phyloP scores from a whole-genome alignment of 2,888 invertebrate genomes.

The Aporophyla lueneburgensis region DNA sequence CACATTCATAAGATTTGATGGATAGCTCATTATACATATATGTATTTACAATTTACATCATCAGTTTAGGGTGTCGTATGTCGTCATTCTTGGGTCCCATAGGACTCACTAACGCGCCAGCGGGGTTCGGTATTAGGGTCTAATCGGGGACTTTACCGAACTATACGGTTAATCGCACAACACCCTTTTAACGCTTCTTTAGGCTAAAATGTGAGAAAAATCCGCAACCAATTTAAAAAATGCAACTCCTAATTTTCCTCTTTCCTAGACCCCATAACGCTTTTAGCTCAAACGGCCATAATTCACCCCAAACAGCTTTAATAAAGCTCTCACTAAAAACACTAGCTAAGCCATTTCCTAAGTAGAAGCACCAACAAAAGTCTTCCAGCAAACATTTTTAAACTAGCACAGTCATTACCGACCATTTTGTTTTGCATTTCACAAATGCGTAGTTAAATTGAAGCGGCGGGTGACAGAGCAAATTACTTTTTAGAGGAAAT shows the following conservation, averaged over 20 bases:
- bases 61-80: too few species aligned
- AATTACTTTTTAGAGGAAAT: constrained; percentile 85
- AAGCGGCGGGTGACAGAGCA: constrained; percentile 83
- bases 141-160: too few species aligned
- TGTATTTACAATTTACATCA: too few species aligned
- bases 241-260: constrained; percentile 30
- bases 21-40: too few species aligned
- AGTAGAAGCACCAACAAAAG: constrained; percentile 67
- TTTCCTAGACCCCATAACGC: constrained; percentile 14
- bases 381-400: constrained; percentile 71
- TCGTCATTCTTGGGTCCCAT: too few species aligned
- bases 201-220: neutral
- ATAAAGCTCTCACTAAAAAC: constrained; percentile 61
- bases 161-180: neutral
- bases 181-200: neutral
- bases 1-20: too few species aligned
- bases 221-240: constrained; percentile 24
- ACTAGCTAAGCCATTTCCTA: constrained; percentile 60
- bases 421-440: constrained; percentile 84
- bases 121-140: too few species aligned
- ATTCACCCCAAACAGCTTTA: constrained; percentile 67
- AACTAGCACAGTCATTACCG: constrained; percentile 83
- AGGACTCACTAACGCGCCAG: too few species aligned
- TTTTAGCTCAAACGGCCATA: constrained; percentile 57
- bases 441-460: constrained; percentile 79